Conservation (phyloP, 35 echinoderm and acorn worm genomes). For the Lytechinus pictus region DNA sequence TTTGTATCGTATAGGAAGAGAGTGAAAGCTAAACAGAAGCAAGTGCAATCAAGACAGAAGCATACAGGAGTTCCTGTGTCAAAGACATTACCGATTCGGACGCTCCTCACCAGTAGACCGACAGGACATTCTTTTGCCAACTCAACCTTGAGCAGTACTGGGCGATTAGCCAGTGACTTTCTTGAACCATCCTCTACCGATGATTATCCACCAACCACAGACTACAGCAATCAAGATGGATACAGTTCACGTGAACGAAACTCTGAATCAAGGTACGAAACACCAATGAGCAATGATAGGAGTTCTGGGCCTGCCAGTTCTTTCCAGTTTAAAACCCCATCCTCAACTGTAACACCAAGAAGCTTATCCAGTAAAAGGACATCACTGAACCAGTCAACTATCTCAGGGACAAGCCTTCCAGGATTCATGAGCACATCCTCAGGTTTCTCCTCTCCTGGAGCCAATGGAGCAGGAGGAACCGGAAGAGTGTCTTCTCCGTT, state of each 20-base stretch:
- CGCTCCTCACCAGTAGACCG: background rate
- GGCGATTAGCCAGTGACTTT: background rate
- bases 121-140: background rate
- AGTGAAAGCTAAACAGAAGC: conserved; percentile 78
- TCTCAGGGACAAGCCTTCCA: background rate
- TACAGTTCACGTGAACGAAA: background rate
- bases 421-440: background rate
- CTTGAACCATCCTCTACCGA: background rate
- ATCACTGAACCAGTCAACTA: conserved; percentile 6
- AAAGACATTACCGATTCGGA: background rate
- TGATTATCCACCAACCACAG: background rate
- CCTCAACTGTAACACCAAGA: background rate
- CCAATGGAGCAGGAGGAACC: conserved; percentile 24
- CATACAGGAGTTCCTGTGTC: background rate
- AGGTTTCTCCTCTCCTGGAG: background rate
- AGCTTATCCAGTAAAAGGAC: background rate
- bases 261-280: background rate
- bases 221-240: background rate
- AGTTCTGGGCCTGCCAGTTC: background rate
- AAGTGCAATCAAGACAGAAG: conserved; percentile 69
- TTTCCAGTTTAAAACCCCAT: conserved; percentile 39
- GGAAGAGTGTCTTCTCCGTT: background rate
- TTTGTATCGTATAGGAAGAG: conserved; percentile 59
- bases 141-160: background rate
- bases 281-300: background rate